Base-by-base conservation (phyloP, 2,113 vertebrate species). In the Naja naja region DNA sequence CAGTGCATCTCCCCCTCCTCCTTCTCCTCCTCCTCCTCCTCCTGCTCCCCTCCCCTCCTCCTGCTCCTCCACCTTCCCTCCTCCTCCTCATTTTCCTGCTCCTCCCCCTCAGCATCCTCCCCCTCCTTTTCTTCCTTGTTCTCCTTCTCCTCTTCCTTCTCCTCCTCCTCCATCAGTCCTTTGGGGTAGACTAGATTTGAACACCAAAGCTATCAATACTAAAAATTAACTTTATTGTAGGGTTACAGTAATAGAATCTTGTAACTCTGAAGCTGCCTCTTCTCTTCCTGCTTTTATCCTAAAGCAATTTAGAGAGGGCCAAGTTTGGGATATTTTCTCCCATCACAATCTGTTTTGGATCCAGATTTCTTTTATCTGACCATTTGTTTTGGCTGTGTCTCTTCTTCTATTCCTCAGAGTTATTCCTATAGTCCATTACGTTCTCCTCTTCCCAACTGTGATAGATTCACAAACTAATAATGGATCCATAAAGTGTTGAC, bases 1-100 rank as follows among this genome's bases (percentile, higher is more conserved):
- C 74, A 81, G 18, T 39, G 74, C 34, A 22, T 39, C 16, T 20
- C 14, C 14, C 18, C 30, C 60, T 5, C 27, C 12, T 60, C 30
- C 58, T 60, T 2, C 25, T 69, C 30, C 30, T 69, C 12, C 4
- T n/a, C 60, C 18, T n/a, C 10, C 12, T n/a, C 5, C 5, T 69
- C 3, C 25, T 20, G 3, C 25, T 27, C 11, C 14, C 11, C 30
- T n/a, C 5, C 2, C 45, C 45, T 74, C 3, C 27, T 23, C 1
- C 27, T 69, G 30, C 30, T 69, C 14, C 2, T 34, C 64, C 20
- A 6, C 11, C 30, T n/a, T 3, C 2, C 45, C 45, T 74, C 3
- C 27, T 23, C 1, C 11, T n/a, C 1, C 0, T 16, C 12, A 3
- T 34, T 0, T 1, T 69, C 30, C 12, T 69, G 1, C 30, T n/a